phyloP scores from a whole-genome alignment of 2,888 invertebrate species.

The Aspidiotus rigidus region DNA sequence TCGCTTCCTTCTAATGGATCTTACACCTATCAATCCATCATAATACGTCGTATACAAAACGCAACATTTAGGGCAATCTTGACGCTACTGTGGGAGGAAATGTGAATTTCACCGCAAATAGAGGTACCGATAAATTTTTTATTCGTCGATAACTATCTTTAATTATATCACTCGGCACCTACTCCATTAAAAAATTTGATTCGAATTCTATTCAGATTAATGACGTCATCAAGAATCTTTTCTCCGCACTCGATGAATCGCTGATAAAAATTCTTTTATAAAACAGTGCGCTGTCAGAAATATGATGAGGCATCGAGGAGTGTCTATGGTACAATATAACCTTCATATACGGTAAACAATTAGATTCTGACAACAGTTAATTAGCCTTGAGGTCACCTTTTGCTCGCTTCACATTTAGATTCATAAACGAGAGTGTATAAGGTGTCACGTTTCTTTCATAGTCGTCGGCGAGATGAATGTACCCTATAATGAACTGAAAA shows the following conservation, averaged over 20 bases:
- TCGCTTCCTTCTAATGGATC: too few species aligned
- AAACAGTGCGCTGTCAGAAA: not conserved
- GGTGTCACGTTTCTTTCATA: too few species aligned
- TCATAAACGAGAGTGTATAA: not conserved
- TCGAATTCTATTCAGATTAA: slow-evolving; percentile 1
- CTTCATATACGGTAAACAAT: slow-evolving; percentile 31
- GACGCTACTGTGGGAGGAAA: too few species aligned
- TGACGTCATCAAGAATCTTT: slow-evolving; percentile 7
- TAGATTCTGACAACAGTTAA: slow-evolving; percentile 33
- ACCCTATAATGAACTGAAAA: too few species aligned
- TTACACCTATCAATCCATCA: too few species aligned
- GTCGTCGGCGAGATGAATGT: too few species aligned
- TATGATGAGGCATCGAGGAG: slow-evolving; percentile 12
- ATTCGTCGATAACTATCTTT: not conserved
- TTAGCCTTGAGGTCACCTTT: slow-evolving; percentile 33
- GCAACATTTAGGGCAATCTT: too few species aligned
- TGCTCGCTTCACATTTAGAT: slow-evolving; percentile 9
- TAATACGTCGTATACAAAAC: too few species aligned
- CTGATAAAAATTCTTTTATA: not conserved
- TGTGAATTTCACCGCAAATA: too few species aligned
- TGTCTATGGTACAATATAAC: slow-evolving; percentile 11
- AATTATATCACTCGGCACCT: not conserved
- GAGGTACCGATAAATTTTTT: not conserved
- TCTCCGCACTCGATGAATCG: not conserved
- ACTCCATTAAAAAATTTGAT: not conserved